phyloP scores from a whole-genome alignment of 1,140 invertebrate genomes.

The Stegodyphus mimosarum region DNA sequence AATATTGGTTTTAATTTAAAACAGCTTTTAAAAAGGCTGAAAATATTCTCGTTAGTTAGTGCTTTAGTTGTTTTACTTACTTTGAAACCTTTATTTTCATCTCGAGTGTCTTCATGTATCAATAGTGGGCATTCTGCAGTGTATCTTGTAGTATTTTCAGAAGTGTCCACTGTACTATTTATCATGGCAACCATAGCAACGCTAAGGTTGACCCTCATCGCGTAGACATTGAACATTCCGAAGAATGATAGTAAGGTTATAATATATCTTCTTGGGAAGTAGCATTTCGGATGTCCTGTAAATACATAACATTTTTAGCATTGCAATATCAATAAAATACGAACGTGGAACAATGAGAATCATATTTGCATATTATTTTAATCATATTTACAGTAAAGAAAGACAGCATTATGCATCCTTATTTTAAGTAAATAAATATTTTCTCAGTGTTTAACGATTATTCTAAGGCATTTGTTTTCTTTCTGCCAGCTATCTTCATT shows the following conservation, averaged over 20 bases:
- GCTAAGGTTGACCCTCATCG: conserved; percentile 95
- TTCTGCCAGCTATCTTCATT: no score
- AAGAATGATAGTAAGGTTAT: conserved; percentile 91
- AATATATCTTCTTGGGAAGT: conserved; percentile 74
- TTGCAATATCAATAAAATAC: no score
- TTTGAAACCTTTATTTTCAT: background rate
- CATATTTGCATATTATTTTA: no score
- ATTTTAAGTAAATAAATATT: no score
- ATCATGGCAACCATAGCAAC: conserved; percentile 98
- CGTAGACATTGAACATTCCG: conserved; percentile 92
- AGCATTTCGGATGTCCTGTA: background rate
- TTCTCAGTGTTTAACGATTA: no score
- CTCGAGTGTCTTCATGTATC: background rate
- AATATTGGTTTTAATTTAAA: no score
- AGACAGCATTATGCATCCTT: no score
- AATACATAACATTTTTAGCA: background rate
- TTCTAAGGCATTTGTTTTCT: no score
- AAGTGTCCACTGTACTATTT: background rate
- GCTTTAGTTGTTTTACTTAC: background rate
- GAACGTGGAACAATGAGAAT: no score
- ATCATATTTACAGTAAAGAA: no score
- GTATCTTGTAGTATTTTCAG: background rate
- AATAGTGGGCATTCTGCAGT: background rate
- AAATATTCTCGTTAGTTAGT: no score
- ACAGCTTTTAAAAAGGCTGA: no score